These are phyloP conservation scores for Chionoecetes opilio DNA, from an alignment of 1,140 invertebrate species.

Conservation along the genomic window DNA sequence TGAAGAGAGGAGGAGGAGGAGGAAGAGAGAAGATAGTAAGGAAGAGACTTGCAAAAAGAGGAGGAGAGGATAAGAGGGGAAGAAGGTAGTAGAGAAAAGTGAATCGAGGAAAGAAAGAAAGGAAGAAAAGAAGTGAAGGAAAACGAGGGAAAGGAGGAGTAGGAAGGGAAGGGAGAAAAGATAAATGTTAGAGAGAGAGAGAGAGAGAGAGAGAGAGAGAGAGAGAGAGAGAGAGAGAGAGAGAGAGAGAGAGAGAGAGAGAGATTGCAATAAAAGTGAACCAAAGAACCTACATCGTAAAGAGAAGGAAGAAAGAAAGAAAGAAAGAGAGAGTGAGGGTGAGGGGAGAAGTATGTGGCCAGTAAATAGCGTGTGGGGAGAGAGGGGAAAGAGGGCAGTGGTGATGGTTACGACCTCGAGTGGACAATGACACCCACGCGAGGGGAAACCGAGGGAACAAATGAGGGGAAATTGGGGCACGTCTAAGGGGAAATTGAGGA, in stretches of 20 bases:
- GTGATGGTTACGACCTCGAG: background rate
- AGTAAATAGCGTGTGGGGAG: too few species aligned
- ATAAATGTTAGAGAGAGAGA: background rate
- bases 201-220: background rate
- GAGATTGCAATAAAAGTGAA: too few species aligned
- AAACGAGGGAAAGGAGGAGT: background rate
- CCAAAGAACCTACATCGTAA: too few species aligned
- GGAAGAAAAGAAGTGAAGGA: background rate
- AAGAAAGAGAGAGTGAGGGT: background rate
- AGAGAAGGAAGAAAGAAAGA: background rate
- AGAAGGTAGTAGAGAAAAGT: background rate
- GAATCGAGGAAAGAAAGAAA: background rate
- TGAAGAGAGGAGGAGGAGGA: background rate
- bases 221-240: background rate
- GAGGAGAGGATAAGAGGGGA: background rate
- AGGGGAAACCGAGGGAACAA: background rate
- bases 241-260: too few species aligned
- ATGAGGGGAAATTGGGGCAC: slow-evolving; percentile 23
- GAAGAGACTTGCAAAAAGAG: too few species aligned
- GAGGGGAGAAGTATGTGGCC: too few species aligned
- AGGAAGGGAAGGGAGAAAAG: background rate
- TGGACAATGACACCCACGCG: background rate
- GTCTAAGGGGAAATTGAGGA: background rate
- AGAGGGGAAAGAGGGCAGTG: background rate
- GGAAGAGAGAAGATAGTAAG: background rate